These are phyloP conservation scores for Ormia ochracea DNA, from an alignment of 2,888 invertebrate species.

Conservation along the genomic window DNA sequence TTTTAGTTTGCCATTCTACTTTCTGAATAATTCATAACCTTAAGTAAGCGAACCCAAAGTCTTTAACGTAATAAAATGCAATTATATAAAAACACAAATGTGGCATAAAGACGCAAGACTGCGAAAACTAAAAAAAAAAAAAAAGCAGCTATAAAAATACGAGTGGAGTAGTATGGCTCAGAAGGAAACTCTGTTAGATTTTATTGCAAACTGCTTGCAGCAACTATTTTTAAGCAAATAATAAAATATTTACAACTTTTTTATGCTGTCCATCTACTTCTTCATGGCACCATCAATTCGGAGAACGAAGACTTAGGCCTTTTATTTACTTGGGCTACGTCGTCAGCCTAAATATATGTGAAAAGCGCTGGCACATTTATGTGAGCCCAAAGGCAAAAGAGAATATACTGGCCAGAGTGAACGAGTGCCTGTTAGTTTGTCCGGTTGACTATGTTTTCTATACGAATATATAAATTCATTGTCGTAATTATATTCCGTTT, in stretches of 20 bases:
- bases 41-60: conserved; percentile 54
- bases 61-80: conserved; percentile 59
- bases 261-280: conserved; percentile 28
- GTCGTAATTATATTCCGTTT: neutral
- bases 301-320: neutral
- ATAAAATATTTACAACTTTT: conserved; percentile 3
- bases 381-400: neutral
- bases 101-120: conserved; percentile 31
- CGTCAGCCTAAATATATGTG: neutral
- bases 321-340: neutral
- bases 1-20: conserved; percentile 48
- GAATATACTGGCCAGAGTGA: neutral
- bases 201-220: conserved; percentile 3
- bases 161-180: neutral
- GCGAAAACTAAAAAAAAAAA: neutral
- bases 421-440: neutral
- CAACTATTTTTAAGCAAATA: neutral
- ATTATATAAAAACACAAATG: conserved; percentile 55
- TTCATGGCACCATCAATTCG: neutral
- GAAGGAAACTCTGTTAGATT: conserved; percentile 11
- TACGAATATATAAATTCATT: neutral
- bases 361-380: neutral
- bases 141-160: neutral
- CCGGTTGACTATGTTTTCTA: neutral
- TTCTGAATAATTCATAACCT: conserved; percentile 61